Conservation (phyloP, 1,140 invertebrate genomes). For the Euborellia annulipes region DNA sequence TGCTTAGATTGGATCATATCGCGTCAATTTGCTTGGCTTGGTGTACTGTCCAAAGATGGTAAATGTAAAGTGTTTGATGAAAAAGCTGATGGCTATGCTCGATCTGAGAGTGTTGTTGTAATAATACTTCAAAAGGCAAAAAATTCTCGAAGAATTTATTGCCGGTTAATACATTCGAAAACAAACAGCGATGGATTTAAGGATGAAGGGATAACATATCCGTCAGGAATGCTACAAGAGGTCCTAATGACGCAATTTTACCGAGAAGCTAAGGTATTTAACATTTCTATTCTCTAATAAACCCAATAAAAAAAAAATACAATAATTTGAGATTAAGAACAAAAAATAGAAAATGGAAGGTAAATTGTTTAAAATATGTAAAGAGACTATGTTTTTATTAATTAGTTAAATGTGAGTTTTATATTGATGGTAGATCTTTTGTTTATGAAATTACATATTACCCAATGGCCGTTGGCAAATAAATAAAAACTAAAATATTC, state of each 20-base stretch:
- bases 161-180: constrained; percentile 44
- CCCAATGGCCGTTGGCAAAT: no score
- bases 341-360: no score
- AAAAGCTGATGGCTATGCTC: constrained; percentile 8
- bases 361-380: no score
- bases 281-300: no score
- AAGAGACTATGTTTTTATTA: no score
- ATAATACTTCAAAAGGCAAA: constrained; percentile 68
- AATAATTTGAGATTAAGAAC: no score
- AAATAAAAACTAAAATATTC: no score
- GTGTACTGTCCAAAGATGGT: constrained; percentile 73
- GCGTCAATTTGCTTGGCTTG: constrained; percentile 26
- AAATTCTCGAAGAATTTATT: constrained; percentile 47
- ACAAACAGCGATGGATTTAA: constrained; percentile 82
- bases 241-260: constrained; percentile 70
- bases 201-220: constrained; percentile 79
- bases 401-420: no score
- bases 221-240: constrained; percentile 67
- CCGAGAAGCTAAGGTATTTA: no score
- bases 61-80: constrained; percentile 48
- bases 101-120: constrained; percentile 51
- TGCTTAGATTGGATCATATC: constrained; percentile 15
- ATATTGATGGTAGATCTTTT: no score
- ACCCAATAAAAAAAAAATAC: no score
- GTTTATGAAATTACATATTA: no score